phyloP scores from a whole-genome alignment of 2,113 vertebrate genomes.

The Pogonocichla stellata region DNA sequence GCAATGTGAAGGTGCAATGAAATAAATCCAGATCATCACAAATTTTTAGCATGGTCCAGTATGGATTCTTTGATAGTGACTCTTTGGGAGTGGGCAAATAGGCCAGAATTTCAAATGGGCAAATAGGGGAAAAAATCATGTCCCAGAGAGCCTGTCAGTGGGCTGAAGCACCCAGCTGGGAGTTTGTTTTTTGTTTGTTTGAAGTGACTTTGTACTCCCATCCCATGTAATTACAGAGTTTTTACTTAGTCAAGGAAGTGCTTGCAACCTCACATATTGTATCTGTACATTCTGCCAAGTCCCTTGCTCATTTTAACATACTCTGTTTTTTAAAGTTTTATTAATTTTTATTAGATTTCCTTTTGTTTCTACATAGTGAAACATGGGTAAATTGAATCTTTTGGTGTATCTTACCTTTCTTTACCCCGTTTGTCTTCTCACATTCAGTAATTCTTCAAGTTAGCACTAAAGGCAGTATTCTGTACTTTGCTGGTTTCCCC shows the following conservation, averaged over 20 bases:
- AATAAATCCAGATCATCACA: not conserved
- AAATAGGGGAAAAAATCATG: not conserved
- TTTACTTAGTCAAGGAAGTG: not conserved
- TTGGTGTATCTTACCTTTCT: not conserved
- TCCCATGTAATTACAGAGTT: not conserved
- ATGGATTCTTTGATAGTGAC: not conserved
- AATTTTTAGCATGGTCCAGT: not conserved
- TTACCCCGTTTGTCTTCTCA: not conserved
- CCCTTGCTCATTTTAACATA: not conserved
- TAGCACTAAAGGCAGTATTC: not conserved
- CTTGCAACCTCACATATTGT: not conserved
- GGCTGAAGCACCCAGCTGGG: not conserved
- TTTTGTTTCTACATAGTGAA: not conserved
- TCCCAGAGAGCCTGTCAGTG: not conserved
- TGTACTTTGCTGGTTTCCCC: not conserved
- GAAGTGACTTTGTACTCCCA: not conserved
- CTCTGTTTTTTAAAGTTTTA: not conserved
- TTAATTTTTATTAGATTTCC: not conserved
- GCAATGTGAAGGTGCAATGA: fast-evolving
- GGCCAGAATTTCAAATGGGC: not conserved
- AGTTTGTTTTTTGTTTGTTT: not conserved
- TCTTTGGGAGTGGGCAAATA: not conserved
- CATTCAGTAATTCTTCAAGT: not conserved
- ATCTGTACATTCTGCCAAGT: not conserved
- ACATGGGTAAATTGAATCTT: not conserved